phyloP scores from a whole-genome alignment of 2,113 vertebrate species.

The Glareola pratincola region DNA sequence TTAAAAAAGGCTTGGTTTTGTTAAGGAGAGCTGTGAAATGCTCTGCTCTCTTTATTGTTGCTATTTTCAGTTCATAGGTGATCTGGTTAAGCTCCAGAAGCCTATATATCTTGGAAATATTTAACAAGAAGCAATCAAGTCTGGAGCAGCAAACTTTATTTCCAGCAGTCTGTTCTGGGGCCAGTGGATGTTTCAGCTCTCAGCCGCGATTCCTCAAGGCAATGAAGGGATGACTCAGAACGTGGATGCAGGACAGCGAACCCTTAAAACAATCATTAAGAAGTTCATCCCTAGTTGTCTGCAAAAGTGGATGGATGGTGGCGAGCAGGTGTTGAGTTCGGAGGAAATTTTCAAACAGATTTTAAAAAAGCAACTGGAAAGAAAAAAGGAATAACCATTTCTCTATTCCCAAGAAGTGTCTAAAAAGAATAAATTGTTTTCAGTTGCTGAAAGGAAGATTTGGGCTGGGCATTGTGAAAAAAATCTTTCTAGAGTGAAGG shows the following conservation, averaged over 20 bases:
- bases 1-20: neutral
- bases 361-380: neutral
- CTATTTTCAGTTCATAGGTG: neutral
- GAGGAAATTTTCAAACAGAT: neutral
- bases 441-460: neutral
- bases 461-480: neutral
- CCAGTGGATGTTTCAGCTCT: neutral
- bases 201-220: neutral
- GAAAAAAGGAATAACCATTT: neutral
- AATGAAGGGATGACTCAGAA: neutral
- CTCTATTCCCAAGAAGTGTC: rapidly evolving
- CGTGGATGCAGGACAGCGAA: neutral
- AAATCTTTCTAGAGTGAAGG: neutral
- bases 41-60: neutral
- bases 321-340: neutral
- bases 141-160: neutral
- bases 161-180: neutral
- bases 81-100: neutral
- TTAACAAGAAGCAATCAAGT: neutral
- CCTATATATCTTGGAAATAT: neutral
- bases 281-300: neutral
- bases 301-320: neutral
- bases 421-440: neutral
- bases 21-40: neutral
- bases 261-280: neutral